Conservation (phyloP, 64 coral and sea anemone genomes). For the Actinia equina region DNA sequence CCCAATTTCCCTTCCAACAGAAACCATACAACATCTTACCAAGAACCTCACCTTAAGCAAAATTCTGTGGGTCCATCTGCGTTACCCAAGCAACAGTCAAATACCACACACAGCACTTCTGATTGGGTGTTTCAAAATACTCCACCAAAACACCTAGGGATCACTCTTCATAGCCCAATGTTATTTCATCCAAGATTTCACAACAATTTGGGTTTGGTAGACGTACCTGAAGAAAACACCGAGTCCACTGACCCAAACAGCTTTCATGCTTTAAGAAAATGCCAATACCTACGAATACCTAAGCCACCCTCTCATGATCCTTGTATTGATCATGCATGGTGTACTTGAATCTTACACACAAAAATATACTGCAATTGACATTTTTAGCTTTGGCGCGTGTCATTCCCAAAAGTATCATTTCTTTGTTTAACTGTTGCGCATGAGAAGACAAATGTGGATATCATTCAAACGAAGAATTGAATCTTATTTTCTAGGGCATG, state of each 20-base stretch:
- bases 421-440: no score
- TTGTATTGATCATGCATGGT: neutral
- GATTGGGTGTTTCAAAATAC: neutral
- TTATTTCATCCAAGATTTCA: slow-evolving; percentile 17
- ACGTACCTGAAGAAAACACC: neutral
- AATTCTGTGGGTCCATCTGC: neutral
- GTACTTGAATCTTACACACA: neutral
- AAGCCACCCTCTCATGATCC: neutral
- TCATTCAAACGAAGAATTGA: no score
- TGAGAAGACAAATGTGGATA: no score
- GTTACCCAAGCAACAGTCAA: neutral
- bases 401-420: no score
- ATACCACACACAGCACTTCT: neutral
- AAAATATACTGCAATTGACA: neutral
- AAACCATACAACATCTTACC: neutral
- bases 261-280: neutral
- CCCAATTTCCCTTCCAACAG: neutral
- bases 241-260: neutral
- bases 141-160: neutral
- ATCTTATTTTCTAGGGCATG: no score
- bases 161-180: neutral
- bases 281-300: neutral
- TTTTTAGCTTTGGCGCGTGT: no score
- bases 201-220: neutral
- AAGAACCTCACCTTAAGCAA: neutral